These are phyloP conservation scores for Atherinomorus stipes DNA, from an alignment of 2,113 vertebrate genomes.

Conservation along the genomic window DNA sequence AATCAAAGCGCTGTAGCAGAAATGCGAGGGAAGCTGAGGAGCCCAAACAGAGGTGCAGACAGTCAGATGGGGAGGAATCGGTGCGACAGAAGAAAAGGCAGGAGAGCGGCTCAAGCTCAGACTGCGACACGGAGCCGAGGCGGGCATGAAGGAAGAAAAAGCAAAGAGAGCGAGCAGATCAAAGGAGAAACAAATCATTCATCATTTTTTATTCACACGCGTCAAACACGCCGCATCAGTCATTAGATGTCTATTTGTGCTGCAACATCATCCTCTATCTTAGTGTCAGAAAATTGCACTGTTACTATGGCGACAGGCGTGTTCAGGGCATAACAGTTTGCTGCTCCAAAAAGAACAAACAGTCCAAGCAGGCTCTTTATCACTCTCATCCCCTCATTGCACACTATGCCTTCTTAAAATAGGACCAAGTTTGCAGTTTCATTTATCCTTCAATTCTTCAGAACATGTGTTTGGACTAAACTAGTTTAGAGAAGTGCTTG, in stretches of 20 bases:
- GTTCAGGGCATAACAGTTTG: constrained; percentile 23
- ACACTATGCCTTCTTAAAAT: background rate
- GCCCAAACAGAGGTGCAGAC: constrained; percentile 30
- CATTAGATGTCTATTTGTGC: constrained; percentile 33
- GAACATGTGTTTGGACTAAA: no score
- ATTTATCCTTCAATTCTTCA: no score
- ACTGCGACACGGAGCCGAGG: constrained; percentile 45
- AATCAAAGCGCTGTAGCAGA: constrained; percentile 69
- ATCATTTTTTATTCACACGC: constrained; percentile 21
- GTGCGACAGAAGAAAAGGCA: constrained; percentile 56
- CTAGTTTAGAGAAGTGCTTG: no score
- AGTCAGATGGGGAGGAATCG: constrained; percentile 54
- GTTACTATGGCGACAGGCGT: constrained; percentile 61
- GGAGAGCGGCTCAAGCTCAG: constrained; percentile 31
- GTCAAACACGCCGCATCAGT: constrained; percentile 20
- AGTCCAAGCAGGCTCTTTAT: background rate
- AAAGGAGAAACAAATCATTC: constrained; percentile 10
- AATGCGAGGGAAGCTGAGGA: constrained; percentile 50
- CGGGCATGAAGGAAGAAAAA: constrained; percentile 52
- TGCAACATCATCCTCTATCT: constrained; percentile 31
- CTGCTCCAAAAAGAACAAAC: constrained; percentile 26
- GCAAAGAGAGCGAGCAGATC: background rate
- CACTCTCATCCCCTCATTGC: background rate
- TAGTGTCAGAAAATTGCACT: constrained; percentile 18
- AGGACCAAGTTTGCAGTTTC: background rate